Percentiles rank a stretch among this genome's conserved stretches.
These are phyloP conservation scores for Palaemon carinicauda DNA, from an alignment of 1,140 invertebrate species.

Conservation along the genomic window DNA sequence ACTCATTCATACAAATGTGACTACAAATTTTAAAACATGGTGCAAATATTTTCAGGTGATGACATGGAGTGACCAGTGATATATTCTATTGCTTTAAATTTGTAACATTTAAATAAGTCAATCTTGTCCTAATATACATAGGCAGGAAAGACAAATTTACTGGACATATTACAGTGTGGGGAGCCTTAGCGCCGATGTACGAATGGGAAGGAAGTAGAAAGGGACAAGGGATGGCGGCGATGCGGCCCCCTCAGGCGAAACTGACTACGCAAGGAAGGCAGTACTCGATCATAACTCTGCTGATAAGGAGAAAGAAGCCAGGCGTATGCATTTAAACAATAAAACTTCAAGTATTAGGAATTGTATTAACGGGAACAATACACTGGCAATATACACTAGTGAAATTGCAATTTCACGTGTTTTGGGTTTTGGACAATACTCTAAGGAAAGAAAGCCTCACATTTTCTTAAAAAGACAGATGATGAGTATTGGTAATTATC, in stretches of 20 bases:
- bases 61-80: too few species aligned
- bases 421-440: too few species aligned
- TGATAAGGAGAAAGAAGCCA: constrained; percentile 26
- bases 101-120: not conserved
- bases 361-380: not conserved
- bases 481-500: too few species aligned
- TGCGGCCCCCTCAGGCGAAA: constrained; percentile 29
- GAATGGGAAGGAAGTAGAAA: constrained; percentile 39
- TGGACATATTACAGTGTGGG: constrained; percentile 48
- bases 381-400: too few species aligned
- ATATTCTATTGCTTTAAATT: not conserved
- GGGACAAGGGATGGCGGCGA: constrained; percentile 26
- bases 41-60: too few species aligned
- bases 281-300: constrained; percentile 44
- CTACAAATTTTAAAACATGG: not conserved
- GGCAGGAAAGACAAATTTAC: not conserved
- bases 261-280: constrained; percentile 45
- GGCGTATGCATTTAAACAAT: not conserved
- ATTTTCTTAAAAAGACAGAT: too few species aligned
- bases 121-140: not conserved
- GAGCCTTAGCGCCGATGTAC: constrained; percentile 37
- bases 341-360: not conserved
- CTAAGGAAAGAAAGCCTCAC: too few species aligned
- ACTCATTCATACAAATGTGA: not conserved
- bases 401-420: too few species aligned